Base-by-base conservation (phyloP, 2,888 invertebrate species). In the Tiphia femorata region DNA sequence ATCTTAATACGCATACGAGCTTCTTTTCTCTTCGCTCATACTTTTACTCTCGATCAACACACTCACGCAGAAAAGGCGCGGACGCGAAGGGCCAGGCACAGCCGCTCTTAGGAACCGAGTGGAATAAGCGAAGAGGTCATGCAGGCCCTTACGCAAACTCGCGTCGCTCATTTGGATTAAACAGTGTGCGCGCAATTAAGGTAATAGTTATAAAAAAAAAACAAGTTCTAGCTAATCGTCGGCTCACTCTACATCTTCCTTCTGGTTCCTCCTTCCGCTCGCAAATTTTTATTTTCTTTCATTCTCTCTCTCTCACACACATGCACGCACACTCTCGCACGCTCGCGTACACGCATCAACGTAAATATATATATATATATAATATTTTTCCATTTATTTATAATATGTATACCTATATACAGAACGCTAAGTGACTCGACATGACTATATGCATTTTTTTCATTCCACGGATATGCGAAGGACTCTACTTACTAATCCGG, bases 341-440 rank as follows among this genome's bases (percentile, higher is more conserved):
- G 16, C 23, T 20, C 33, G 23, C 44, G 10, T 25, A 30, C 37
- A 38, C 40, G 7, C 30, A 21, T 41, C 12, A 8, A 6, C 8
- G 46, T 21, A 25, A 47, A 35, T 49, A 55, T 33, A 16, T 21
- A 53, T 30, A 58, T 46, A 43, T 23, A 40, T 55, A 43, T 30
- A 50, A 55, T 52, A 35, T 57, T 35, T 55, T 42, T 55, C 46
- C 44, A 50, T 54, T 49, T 57, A 53, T 49, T 33, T 60, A 37
- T n/a, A n/a, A n/a, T 63, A 65, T 47, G 33, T 63, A 70, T 63
- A 64, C 37, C 59, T 81, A 80, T 82, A 47, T 81, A 82, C 80
- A 81, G 62, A 72, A 78, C 72, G 74, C 70, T 79, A 77, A 75
- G 76, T 84, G 84, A 84, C 84, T 84, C 78, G 83, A 82, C 80